Evolutionary conservation across 2,113 vertebrate genomes (phyloP), one percentile per base, ranked within the genome.

Genomic region (Accipiter cooperii): DNA sequence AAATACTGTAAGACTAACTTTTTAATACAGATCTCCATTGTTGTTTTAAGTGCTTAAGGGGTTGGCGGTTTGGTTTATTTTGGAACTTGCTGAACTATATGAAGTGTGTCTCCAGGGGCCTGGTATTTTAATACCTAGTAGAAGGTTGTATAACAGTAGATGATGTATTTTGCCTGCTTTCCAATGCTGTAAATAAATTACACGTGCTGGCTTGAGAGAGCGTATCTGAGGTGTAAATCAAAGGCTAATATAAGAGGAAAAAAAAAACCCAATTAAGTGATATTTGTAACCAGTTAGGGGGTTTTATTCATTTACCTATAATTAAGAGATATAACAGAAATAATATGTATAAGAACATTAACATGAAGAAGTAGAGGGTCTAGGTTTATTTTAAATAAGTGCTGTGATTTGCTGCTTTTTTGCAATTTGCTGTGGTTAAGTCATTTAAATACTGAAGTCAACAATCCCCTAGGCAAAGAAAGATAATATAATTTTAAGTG

Each of bases 101-200:
- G 98, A 98, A 98, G 97, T 98, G 97, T 97, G 98, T 98, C 98
- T 98, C 98, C 89, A 97, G 98, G 96, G 95, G 91, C 88, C 79
- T 97, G 96, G 97, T 97, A 98, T 98, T 98, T 98, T 97, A 98
- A 98, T 98, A 98, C 97, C 96, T 98, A 96, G 95, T 98, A 96
- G 98, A 98, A 98, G 94, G 98, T 97, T 98, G 97, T 98, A 91
- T 98, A 98, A 98, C 97, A 96, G 97, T 96, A 97, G 98, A 98
- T 98, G 98, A 98, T 98, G 97, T 98, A 98, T 98, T 98, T 98
- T 97, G 98, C 97, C 95, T 94, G 96, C 96, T 94, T 98, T 98
- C 87, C 95, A 97, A 92, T 95, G 95, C 97, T 98, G 97, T 98
- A 98, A 99, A 99, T 98, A 98, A 98, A 97, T 98, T 97, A 98